Conservation (phyloP, 2,797 vertebrate genomes). For the Tenualosa thibaudeaui region DNA sequence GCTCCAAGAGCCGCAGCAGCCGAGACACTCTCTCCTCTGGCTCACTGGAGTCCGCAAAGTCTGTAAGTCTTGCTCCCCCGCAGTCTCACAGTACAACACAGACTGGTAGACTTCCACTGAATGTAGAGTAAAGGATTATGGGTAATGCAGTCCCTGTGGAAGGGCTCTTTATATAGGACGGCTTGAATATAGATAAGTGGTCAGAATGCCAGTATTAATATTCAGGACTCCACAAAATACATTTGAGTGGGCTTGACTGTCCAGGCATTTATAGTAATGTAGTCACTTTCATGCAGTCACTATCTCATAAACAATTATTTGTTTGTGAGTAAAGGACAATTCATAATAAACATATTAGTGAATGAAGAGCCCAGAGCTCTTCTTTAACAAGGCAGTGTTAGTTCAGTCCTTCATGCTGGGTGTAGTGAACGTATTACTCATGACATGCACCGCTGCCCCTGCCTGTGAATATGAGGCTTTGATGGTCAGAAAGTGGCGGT, state of each 20-base stretch:
- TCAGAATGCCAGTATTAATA: neutral
- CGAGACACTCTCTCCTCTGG: conserved; percentile 86
- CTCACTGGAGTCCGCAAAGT: conserved; percentile 87
- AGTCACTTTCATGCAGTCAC: neutral
- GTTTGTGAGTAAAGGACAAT: neutral
- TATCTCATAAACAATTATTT: neutral
- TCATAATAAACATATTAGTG: neutral
- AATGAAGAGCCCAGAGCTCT: neutral
- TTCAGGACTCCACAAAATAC: neutral
- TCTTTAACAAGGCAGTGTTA: neutral
- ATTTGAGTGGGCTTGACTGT: neutral
- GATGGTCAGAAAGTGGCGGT: neutral
- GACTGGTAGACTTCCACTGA: neutral
- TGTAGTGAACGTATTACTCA: neutral
- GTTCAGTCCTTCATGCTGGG: neutral
- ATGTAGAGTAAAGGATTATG: neutral
- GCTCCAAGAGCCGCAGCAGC: conserved; percentile 89
- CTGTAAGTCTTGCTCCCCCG: conserved; percentile 73
- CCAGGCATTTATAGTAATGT: neutral
- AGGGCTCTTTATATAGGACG: neutral
- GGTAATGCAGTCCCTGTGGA: neutral
- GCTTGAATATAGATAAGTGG: neutral
- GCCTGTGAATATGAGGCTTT: neutral
- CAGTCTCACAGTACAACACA: neutral
- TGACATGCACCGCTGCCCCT: neutral